phyloP scores from a whole-genome alignment of 1,140 invertebrate species.

The Penaeus japonicus region DNA sequence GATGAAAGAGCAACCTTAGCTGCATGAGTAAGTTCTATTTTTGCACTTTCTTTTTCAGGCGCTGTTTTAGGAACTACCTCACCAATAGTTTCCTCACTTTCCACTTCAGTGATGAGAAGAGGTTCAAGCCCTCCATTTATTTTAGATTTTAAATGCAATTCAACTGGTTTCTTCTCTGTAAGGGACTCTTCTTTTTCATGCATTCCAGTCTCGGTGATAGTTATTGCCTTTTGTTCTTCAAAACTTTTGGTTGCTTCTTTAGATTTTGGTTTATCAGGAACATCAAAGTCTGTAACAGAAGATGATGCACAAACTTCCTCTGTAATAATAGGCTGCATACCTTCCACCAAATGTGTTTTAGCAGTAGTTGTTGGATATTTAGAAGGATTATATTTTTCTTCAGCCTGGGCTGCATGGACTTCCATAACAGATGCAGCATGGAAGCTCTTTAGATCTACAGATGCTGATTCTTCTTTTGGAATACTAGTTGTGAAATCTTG shows the following conservation, averaged over 20 bases:
- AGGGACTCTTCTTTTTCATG: conserved; percentile 69
- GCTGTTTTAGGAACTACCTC: background rate
- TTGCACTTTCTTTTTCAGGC: conserved; percentile 32
- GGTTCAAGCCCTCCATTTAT: conserved; percentile 40
- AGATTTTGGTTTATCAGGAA: conserved; percentile 27
- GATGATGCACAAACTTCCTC: conserved; percentile 32
- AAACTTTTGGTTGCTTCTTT: conserved; percentile 41
- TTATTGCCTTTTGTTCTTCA: conserved; percentile 71
- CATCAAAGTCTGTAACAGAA: conserved; percentile 24
- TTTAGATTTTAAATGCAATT: conserved; percentile 10
- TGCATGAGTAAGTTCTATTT: conserved; percentile 36
- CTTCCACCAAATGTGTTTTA: conserved; percentile 37
- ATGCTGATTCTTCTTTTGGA: conserved; percentile 44
- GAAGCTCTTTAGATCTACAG: conserved; percentile 46
- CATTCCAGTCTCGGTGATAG: conserved; percentile 70
- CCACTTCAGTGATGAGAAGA: conserved; percentile 39
- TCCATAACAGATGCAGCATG: conserved; percentile 43
- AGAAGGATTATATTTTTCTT: conserved; percentile 34
- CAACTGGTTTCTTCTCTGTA: conserved; percentile 40
- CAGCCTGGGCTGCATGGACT: conserved; percentile 28
- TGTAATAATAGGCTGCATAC: conserved; percentile 32
- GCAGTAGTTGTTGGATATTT: conserved; percentile 31
- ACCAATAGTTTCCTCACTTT: conserved; percentile 42
- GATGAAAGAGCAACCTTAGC: conserved; percentile 46
- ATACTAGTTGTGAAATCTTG: conserved; percentile 32